phyloP scores from a whole-genome alignment of 2,797 vertebrate genomes.

The Ctenochaetus hawaiiensis region DNA sequence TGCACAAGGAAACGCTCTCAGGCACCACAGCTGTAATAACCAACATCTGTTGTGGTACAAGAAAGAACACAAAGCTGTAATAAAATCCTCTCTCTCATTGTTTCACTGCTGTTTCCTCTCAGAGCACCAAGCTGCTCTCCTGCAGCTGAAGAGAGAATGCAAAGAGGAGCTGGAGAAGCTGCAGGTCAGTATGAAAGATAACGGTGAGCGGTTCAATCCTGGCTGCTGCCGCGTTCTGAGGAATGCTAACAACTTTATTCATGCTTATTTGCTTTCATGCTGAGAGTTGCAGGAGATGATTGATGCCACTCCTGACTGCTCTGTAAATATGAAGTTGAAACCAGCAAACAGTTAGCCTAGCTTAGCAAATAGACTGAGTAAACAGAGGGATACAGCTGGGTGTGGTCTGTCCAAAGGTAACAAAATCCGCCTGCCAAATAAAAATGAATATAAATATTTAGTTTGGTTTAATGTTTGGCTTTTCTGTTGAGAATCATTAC shows the following conservation, averaged over 20 bases:
- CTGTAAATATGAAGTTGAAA: too few relatives aligned
- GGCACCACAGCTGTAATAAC: too few relatives aligned
- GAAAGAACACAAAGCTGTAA: neutral
- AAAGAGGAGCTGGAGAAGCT: conserved; percentile 93
- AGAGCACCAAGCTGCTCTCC: conserved; percentile 96
- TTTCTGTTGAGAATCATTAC: too few relatives aligned
- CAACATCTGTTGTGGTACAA: neutral
- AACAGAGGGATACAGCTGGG: too few relatives aligned
- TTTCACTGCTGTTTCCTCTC: conserved; percentile 58
- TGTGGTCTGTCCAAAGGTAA: too few relatives aligned
- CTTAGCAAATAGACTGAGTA: too few relatives aligned
- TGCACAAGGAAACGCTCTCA: too few relatives aligned
- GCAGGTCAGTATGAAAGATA: conserved; percentile 79
- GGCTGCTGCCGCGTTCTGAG: neutral
- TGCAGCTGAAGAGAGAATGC: conserved; percentile 95
- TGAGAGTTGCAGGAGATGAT: neutral
- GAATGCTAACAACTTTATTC: neutral
- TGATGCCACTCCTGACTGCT: too few relatives aligned
- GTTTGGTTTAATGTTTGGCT: too few relatives aligned
- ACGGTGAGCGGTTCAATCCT: neutral
- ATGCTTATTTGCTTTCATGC: neutral
- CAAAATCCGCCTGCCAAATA: too few relatives aligned
- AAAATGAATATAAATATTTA: too few relatives aligned
- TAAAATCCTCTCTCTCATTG: neutral
- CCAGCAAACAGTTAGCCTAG: too few relatives aligned